These are phyloP conservation scores for Eupithecia insigniata DNA, from an alignment of 2,888 invertebrate genomes.

Conservation along the genomic window DNA sequence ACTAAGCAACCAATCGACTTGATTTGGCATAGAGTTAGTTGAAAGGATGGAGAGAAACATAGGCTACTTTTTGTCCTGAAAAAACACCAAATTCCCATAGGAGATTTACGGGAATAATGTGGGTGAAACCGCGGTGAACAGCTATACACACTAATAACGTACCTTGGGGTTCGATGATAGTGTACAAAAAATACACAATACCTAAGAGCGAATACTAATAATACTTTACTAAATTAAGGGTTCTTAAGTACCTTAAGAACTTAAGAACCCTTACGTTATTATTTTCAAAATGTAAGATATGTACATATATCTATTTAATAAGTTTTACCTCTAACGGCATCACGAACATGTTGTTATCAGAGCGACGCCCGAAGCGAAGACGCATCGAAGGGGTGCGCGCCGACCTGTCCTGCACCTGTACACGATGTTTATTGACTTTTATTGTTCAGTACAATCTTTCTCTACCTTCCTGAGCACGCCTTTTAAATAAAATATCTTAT, in stretches of 20 bases:
- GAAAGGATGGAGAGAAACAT: no score
- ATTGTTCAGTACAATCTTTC: not conserved
- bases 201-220: no score
- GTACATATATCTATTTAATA: not conserved
- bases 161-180: not conserved
- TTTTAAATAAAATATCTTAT: not conserved
- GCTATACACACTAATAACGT: no score
- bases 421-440: not conserved
- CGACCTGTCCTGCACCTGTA: slow-evolving; percentile 85
- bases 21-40: no score
- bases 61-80: no score
- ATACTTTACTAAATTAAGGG: no score
- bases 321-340: slow-evolving; percentile 74
- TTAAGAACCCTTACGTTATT: no score
- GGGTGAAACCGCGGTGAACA: no score
- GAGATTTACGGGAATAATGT: no score
- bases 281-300: not conserved
- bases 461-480: not conserved
- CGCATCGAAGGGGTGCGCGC: slow-evolving; percentile 90
- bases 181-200: not conserved
- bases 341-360: slow-evolving; percentile 86
- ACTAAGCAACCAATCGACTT: no score
- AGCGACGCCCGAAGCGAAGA: slow-evolving; percentile 90
- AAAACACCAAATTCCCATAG: no score
- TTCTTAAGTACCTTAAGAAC: no score